Base-by-base conservation (phyloP, 2,888 invertebrate genomes). In the Automeris io region DNA sequence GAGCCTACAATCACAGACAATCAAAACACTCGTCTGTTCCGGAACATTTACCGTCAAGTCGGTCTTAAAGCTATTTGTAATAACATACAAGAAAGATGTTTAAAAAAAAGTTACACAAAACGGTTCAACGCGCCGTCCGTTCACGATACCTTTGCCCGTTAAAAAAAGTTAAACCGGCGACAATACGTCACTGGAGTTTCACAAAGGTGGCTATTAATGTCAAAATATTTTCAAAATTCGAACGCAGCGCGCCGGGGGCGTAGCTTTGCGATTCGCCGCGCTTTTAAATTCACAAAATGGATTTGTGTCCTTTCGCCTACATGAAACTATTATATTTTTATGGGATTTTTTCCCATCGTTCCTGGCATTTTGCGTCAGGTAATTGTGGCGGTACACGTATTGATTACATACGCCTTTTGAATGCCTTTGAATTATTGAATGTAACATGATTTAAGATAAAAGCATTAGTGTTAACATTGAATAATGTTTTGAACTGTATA, bases 141-240 rank as follows among this genome's bases (percentile, higher is more conserved):
- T 26, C 16, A 13, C 26, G 29, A 16, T 29, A 5, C 16, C 29
- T 29, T 16, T 16, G 29, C n/a, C 16, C 16, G 4, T 29, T 29
- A 16, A 7, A 29, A 29, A 29, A 26, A 16, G 13, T 29, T 29
- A 29, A 18, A 5, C 18, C 32, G 23, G 32, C 55, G 55, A 62
- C 71, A 66, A 75, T 74, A 75, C 68, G 71, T 78, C 79, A 77
- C 68, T 68, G 66, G 57, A 16, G 29, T 7, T 16, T 29, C 57
- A 70, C 79, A 80, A 80, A 73, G 65, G 58, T 61, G 55, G 63
- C 77, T 65, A 80, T 85, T 82, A 83, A 81, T 62, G 83, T 85
- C 83, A 83, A 82, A 85, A 86, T 83, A 82, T 86, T 86, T 85
- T 81, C 76, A 78, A 82, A 83, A 82, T 72, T 69, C 67, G 74